A percentile compares a stretch with the other conserved stretches of the same genome.
Conservation (phyloP, 2,113 vertebrate genomes). For the Willisornis vidua region DNA sequence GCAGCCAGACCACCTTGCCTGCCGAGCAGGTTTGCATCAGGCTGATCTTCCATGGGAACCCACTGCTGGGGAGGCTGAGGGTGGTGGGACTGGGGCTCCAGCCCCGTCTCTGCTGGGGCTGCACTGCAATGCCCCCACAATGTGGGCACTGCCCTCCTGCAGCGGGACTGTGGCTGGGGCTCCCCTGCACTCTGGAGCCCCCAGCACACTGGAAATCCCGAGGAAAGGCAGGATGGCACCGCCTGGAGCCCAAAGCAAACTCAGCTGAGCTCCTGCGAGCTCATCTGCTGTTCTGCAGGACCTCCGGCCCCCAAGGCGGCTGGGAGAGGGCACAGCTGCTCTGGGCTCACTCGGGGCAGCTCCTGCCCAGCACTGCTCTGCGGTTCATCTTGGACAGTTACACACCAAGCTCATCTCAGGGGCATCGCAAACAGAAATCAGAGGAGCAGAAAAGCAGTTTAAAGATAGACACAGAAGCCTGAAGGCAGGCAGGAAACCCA, state of each 20-base stretch:
- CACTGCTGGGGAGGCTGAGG: neutral
- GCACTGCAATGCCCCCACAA: neutral
- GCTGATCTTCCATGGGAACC: slow-evolving; percentile 32
- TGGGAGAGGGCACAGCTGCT: neutral
- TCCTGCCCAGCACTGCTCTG: neutral
- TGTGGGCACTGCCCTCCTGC: neutral
- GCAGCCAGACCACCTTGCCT: slow-evolving; percentile 61
- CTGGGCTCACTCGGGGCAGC: neutral
- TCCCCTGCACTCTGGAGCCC: accelerated
- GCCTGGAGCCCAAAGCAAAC: neutral
- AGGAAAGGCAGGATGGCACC: neutral
- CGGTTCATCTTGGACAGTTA: neutral
- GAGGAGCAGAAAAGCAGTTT: slow-evolving; percentile 23
- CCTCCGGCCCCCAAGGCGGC: neutral
- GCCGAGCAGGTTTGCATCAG: slow-evolving; percentile 48
- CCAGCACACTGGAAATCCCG: accelerated
- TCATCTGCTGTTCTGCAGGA: neutral
- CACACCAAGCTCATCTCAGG: neutral
- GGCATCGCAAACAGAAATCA: neutral
- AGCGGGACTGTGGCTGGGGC: neutral
- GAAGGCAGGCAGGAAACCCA: slow-evolving; percentile 60
- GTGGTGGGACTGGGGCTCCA: neutral
- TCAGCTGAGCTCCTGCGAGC: neutral
- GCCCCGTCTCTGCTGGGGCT: neutral
- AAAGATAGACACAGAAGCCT: slow-evolving; percentile 30